Conservation (phyloP, 30 jellyfish, hydroid and myxozoan genomes). For the Clytia hemisphaerica region DNA sequence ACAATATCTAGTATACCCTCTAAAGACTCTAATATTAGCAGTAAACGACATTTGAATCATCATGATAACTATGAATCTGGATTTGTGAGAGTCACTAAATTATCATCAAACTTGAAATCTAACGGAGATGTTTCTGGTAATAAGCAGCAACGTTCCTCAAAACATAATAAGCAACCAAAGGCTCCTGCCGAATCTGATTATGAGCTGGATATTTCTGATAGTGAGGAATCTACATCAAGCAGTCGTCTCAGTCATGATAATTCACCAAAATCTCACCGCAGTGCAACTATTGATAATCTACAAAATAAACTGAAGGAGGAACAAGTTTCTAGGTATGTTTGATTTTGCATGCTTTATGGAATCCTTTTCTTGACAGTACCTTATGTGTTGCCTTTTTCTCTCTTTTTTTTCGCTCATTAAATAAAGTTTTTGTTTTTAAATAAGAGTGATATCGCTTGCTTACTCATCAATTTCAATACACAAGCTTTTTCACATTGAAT, state of each 20-base stretch:
- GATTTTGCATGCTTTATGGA: no score
- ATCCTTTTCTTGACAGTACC: no score
- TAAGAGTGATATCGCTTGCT: no score
- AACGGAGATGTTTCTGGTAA: slow-evolving; percentile 7
- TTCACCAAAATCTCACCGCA: slow-evolving; percentile 61
- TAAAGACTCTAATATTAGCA: slow-evolving; percentile 28
- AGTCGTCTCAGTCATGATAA: slow-evolving; percentile 66
- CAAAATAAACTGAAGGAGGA: slow-evolving; percentile 39
- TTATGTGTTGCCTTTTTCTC: background rate
- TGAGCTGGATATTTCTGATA: slow-evolving; percentile 59
- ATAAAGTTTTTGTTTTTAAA: background rate
- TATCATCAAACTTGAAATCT: background rate
- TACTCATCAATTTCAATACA: no score
- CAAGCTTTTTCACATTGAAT: no score
- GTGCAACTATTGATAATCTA: background rate
- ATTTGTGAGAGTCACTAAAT: background rate
- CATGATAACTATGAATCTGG: slow-evolving; percentile 30
- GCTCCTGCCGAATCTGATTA: slow-evolving; percentile 1
- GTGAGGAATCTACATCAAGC: slow-evolving; percentile 85
- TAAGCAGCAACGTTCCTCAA: background rate
- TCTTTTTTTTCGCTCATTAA: background rate
- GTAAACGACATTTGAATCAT: slow-evolving; percentile 36
- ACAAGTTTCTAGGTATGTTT: slow-evolving; percentile 29
- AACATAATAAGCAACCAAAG: background rate
- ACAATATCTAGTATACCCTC: slow-evolving; percentile 52